Base-by-base conservation (phyloP, 2,797 vertebrate genomes). In the Ispidina lecontei region DNA sequence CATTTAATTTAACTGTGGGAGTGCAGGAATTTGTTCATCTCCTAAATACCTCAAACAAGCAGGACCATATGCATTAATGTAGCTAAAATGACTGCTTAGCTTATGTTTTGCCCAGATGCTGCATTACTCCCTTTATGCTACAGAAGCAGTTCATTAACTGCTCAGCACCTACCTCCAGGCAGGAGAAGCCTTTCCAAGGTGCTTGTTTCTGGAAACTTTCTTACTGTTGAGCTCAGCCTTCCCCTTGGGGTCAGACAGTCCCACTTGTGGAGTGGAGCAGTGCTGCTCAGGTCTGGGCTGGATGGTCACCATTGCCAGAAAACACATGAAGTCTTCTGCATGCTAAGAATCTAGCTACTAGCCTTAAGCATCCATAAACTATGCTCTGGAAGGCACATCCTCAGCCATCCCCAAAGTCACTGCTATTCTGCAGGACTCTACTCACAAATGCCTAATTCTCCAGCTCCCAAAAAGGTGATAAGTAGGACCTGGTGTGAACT, bases 1-100 rank as follows among this genome's bases (percentile, higher is more conserved):
- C n/a, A 29, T 78, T 75, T 87, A 82, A 62, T 90, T 80, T 85
- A 59, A 68, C 75, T 71, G 84, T 74, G 54, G 62, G 77, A 87
- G 46, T 47, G 33, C 49, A 92, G 80, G 74, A 70, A 82, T 74
- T 64, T 8, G 26, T 60, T 82, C 46, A 49, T 46, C 69, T 65
- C 51, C 41, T 54, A 81, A 87, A 80, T 20, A 72, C 26, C 39
- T 80, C 54, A 74, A 47, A 39, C 55, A 90, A 68, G 28, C 13
- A 85, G 22, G 65, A 46, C 39, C 84, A 31, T 10, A 68, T 20
- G 51, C n/a, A 58, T 49, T 41, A 71, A 70, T 1, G 1, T 75
- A 80, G 62, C 41, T 71, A 73, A 81, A 90, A 54, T 6, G 20
- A 35, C 58, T 52, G 25, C 1, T 1, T 5, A 41, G 25, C 20